Base-by-base conservation (phyloP, 2,797 vertebrate species). In the Petrocephalus sullivani region DNA sequence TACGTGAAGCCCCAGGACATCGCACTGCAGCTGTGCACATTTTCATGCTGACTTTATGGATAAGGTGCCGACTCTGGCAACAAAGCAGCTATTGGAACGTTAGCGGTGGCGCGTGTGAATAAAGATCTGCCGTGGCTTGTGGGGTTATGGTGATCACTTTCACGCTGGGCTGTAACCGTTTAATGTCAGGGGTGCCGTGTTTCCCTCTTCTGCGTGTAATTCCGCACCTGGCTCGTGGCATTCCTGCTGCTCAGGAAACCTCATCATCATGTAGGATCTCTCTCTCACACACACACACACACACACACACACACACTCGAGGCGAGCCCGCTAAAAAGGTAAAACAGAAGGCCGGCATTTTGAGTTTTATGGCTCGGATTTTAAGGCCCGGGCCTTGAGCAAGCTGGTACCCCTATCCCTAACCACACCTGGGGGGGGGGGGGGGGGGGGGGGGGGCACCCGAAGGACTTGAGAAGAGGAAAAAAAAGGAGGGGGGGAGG, bases 11-110 rank as follows among this genome's bases (percentile, higher is more conserved):
- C 16, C 19, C 14, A 3, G 58, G 19, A 1, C 54, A 57, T 58
- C 89, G 88, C 82, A n/a, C 7, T 16, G 19, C 54, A 57, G 60
- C 56, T 33, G 51, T 53, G 88, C 83, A 56, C 49, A 57, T 86
- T 23, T 78, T 78, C 81, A 89, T 53, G 87, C 83, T 83, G 49
- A 57, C 87, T 89, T 89, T 83, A 87, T 87, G 67, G 54, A 61
- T 87, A 41, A 83, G 10, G 21, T 0, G 53, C 28, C 57, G 21
- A 64, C 12, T 21, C 82, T 37, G n/a, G n/a, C 54, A 86, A 81
- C 87, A 16, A 46, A 86, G 71, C 28, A 21, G 8, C 23, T 28
- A 53, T 58, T 82, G 88, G 89, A 87, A 90, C 71, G 4, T 46
- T 81, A 83, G 86, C 21, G 28, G 10, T 46, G 56, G 49, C 53